Base-by-base conservation (phyloP, 2,888 invertebrate genomes). In the Drosophila fulvimacula region DNA sequence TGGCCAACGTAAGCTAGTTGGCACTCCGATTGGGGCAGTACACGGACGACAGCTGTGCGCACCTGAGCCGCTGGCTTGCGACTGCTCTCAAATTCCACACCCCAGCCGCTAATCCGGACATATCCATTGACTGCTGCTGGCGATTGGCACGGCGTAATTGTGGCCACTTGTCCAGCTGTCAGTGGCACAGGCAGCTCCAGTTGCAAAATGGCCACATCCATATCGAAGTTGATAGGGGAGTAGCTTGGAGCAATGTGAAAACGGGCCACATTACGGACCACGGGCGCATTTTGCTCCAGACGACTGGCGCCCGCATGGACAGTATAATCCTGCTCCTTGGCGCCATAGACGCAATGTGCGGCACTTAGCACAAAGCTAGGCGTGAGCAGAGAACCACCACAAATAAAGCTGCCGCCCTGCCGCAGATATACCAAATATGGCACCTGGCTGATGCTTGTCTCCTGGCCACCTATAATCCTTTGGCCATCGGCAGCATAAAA, bases 31-130 rank as follows among this genome's bases (percentile, higher is more conserved):
- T 39, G 48, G 0, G 84, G 48, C 24, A 91, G 60, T 2, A 91
- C 74, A 5, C 79, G 85, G 6, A 92, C 83, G 39, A 72, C 51
- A 4, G 87, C 81, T 0, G 84, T 82, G n/a, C 90, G 86, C 21
- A 92, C 78, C 51, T 90, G 83, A 17, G 81, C 55, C 0, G 91
- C 80, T 0, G 88, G 86, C 7, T 71, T n/a, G 1, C 70, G 69
- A 27, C 55, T 70, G 3, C 63, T 61, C 56, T 91, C 90, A 5
- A 51, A 71, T 5, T 88, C 88, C 0, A 83, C 65, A 13, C 92
- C 92, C 91, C 91, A 92, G 5, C 92, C 92, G 17, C 87, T 87
- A 6, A 92, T 81, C 38, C 76, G 73, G 0, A 91, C 89, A 52
- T 75, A 81, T 2, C 73, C 56, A 30, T 90, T 81, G 27, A 69